A percentile compares a stretch with the other conserved stretches of the same genome.
These are phyloP conservation scores for Arvicanthis niloticus DNA, from an alignment of 2,113 vertebrate genomes.

Conservation along the genomic window DNA sequence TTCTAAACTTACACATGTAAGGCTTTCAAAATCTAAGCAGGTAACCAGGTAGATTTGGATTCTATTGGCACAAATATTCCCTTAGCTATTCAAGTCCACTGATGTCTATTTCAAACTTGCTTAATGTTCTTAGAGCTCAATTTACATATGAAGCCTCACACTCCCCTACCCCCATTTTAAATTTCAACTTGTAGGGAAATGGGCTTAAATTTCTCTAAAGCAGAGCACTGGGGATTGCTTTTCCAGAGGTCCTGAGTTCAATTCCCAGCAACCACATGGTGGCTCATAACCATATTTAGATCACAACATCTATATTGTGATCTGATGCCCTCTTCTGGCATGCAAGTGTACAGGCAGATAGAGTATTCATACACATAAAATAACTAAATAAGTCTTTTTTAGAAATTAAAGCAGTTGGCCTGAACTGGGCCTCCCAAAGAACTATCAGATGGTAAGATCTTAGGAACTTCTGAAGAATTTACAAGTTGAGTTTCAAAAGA, in stretches of 20 bases:
- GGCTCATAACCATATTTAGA: no score
- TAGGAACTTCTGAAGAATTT: constrained; percentile 23
- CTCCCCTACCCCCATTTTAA: not conserved
- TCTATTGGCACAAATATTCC: constrained; percentile 15
- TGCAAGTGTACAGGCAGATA: no score
- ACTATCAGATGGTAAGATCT: constrained; percentile 15
- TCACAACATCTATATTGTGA: no score
- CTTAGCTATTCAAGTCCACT: not conserved
- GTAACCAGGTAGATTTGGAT: constrained; percentile 5
- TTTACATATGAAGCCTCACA: not conserved
- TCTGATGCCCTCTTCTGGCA: no score
- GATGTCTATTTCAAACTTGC: constrained; percentile 29
- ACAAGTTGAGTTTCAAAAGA: not conserved
- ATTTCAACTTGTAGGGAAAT: not conserved
- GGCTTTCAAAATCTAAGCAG: constrained; percentile 19
- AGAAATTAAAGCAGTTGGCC: not conserved
- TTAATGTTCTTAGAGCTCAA: not conserved
- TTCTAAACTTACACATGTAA: not conserved
- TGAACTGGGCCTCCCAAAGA: constrained; percentile 15
- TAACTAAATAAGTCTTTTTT: no score
- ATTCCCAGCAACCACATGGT: no score
- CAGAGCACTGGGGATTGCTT: not conserved
- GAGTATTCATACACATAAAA: no score
- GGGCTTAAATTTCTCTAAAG: constrained; percentile 3
- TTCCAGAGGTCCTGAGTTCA: no score